A percentile compares a stretch with the other conserved stretches of the same genome.
Conservation (phyloP, 2,113 vertebrate genomes). For the Erythrocebus patas region DNA sequence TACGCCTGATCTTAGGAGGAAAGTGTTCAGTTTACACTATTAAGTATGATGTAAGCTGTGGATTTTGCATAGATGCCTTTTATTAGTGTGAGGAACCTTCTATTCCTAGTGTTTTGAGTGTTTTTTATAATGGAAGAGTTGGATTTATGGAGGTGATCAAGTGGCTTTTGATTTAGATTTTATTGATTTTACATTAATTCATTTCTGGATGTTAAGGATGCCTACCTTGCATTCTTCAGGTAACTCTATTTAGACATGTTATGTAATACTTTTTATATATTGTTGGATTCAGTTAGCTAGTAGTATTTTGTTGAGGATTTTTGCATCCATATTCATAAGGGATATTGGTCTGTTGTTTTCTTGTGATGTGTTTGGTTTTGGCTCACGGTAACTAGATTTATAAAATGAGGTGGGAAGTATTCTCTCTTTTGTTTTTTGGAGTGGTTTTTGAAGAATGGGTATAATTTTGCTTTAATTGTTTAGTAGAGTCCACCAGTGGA, state of each 20-base stretch:
- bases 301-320: no score
- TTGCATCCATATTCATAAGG: no score
- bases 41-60: neutral
- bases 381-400: neutral
- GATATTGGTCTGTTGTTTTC: no score
- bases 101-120: neutral
- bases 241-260: neutral
- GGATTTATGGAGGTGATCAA: neutral
- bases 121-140: neutral
- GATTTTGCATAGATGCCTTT: neutral
- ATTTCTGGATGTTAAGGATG: neutral
- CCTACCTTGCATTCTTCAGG: neutral
- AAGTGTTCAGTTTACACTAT: neutral
- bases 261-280: no score
- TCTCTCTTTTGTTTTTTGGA: no score
- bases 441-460: no score
- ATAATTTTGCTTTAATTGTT: no score
- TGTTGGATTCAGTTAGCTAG: no score
- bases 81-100: neutral
- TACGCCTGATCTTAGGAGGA: neutral
- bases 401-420: neutral
- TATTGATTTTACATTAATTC: no score
- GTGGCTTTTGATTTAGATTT: no score
- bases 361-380: neutral
- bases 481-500: no score